Evolutionary conservation across 1,140 invertebrate species (phyloP).

Genomic region (Neodiprion fabricii): DNA sequence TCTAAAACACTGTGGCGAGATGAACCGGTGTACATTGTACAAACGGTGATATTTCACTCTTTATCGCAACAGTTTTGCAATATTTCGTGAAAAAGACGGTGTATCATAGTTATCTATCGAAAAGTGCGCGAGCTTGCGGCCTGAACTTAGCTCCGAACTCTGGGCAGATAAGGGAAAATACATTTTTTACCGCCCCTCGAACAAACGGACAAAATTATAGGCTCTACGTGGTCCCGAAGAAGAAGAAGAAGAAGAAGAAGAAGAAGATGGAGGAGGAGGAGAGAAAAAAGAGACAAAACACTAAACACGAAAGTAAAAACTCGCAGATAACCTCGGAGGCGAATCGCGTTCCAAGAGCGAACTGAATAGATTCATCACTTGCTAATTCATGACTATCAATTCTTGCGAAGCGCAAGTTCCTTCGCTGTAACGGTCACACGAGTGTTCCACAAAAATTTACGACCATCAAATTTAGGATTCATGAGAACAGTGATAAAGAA

Average conservation of each 20-base stretch:
- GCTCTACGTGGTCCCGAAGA: background rate
- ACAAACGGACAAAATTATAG: slow-evolving; percentile 2
- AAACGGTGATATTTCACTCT: slow-evolving; percentile 8
- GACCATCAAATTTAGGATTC: too few relatives aligned
- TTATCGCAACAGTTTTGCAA: slow-evolving; percentile 14
- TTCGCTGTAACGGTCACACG: too few relatives aligned
- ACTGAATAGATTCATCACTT: too few relatives aligned
- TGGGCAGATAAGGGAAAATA: slow-evolving; percentile 6
- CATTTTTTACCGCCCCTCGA: background rate
- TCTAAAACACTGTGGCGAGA: too few relatives aligned
- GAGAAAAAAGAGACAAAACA: background rate
- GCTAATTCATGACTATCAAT: too few relatives aligned
- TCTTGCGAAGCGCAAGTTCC: too few relatives aligned
- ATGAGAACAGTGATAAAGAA: too few relatives aligned
- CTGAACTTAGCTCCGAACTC: background rate
- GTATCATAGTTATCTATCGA: slow-evolving; percentile 13
- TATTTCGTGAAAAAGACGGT: background rate
- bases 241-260: too few relatives aligned
- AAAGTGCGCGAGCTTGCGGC: background rate
- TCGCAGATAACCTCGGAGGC: too few relatives aligned
- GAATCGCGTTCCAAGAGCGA: too few relatives aligned
- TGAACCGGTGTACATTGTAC: background rate
- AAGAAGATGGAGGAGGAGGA: background rate
- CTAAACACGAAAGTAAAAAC: background rate
- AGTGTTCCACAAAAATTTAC: too few relatives aligned